Conservation (phyloP, 2,113 vertebrate species). For the Campylomormyrus tamandua region DNA sequence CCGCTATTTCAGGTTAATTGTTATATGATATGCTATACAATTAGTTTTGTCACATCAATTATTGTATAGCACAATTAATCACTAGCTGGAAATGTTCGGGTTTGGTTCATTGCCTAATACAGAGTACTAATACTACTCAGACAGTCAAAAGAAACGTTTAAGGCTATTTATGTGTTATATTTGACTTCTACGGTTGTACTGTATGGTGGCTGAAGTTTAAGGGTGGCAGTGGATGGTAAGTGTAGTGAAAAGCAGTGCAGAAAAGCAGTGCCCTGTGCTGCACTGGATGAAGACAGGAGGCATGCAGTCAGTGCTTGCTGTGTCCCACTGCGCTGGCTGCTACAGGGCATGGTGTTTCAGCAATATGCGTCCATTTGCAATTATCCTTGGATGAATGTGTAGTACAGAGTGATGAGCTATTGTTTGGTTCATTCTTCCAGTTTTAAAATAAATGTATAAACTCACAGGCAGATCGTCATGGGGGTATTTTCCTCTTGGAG, state of each 20-base stretch:
- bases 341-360: background rate
- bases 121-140: background rate
- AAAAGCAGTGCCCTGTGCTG: constrained; percentile 7
- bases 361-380: background rate
- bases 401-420: background rate
- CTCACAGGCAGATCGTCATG: background rate
- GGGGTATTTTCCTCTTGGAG: background rate
- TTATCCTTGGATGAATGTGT: background rate
- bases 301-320: background rate
- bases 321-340: background rate
- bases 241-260: constrained; percentile 19
- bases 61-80: background rate
- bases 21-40: background rate
- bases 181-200: background rate
- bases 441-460: background rate
- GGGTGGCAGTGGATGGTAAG: background rate
- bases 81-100: background rate
- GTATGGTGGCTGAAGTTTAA: background rate
- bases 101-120: background rate
- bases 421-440: background rate
- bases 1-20: background rate
- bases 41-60: background rate
- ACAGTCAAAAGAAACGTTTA: background rate
- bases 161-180: background rate
- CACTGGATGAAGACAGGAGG: background rate